Evolutionary conservation across 2,888 invertebrate species (phyloP).

Genomic region (Labia minor): DNA sequence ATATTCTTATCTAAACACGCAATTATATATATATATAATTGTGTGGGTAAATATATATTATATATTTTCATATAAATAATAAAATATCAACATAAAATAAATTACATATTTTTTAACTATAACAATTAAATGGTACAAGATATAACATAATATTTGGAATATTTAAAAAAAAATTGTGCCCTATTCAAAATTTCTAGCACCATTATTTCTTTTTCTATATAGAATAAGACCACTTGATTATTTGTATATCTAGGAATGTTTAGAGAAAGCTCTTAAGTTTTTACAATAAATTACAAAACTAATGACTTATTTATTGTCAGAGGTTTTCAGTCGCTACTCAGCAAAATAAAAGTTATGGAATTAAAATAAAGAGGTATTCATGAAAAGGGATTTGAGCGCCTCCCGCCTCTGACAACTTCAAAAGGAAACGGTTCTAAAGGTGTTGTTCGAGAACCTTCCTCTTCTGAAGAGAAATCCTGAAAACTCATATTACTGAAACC

Average conservation of each 20-base stretch:
- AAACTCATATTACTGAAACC: slow-evolving; percentile 66
- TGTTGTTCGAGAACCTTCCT: slow-evolving; percentile 37
- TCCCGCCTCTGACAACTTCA: slow-evolving; percentile 44
- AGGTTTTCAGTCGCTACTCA: background rate
- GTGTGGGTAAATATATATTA: background rate
- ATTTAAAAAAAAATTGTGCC: background rate
- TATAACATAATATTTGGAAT: slow-evolving; percentile 13
- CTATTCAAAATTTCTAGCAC: background rate
- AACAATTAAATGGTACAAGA: background rate
- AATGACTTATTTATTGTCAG: slow-evolving; percentile 5
- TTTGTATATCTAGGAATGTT: background rate
- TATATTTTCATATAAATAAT: background rate
- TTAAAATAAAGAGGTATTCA: background rate
- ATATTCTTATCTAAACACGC: too few species aligned
- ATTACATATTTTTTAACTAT: background rate
- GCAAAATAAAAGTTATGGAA: background rate
- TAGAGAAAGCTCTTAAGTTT: background rate
- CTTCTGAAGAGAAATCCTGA: slow-evolving; percentile 59
- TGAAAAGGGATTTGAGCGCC: background rate
- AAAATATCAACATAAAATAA: slow-evolving; percentile 13
- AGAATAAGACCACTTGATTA: slow-evolving; percentile 13
- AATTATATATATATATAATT: too few species aligned
- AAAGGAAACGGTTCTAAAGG: slow-evolving; percentile 46
- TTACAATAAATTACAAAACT: background rate
- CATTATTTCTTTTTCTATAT: background rate